phyloP scores from a whole-genome alignment of 2,113 vertebrate genomes.

The Hylia prasina region DNA sequence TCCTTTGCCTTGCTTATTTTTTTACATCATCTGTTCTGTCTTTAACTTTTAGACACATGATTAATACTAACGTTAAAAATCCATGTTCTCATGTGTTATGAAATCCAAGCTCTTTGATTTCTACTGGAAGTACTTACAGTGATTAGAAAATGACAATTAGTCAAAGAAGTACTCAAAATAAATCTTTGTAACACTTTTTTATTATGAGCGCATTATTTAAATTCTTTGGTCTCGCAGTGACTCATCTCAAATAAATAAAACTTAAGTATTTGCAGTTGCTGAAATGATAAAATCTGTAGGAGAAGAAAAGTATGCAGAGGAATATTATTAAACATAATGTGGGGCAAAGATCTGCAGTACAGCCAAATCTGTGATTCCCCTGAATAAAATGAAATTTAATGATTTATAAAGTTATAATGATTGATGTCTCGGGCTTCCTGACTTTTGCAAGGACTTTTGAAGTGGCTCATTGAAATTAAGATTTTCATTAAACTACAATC shows the following conservation, averaged over 20 bases:
- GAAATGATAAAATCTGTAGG: not conserved
- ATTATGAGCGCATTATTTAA: not conserved
- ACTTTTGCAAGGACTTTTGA: not conserved
- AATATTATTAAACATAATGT: not conserved
- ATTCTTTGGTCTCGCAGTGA: not conserved
- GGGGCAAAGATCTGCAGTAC: not conserved
- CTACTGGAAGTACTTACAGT: not conserved
- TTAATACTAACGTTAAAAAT: not conserved
- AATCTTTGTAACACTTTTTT: not conserved
- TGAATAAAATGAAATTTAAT: not conserved
- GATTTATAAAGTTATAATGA: not conserved
- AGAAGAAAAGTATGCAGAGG: not conserved
- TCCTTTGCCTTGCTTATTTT: not conserved
- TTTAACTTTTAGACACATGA: not conserved
- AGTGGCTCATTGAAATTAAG: not conserved
- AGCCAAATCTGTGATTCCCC: not conserved
- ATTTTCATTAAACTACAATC: not conserved
- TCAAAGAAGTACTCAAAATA: not conserved
- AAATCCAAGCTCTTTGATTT: not conserved
- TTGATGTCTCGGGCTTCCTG: not conserved
- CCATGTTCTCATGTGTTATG: not conserved
- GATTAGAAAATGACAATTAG: not conserved
- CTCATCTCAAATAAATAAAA: not conserved
- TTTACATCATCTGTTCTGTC: not conserved
- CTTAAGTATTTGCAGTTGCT: not conserved